phyloP scores from a whole-genome alignment of 1,140 invertebrate species.

The Drosophila trapezifrons region DNA sequence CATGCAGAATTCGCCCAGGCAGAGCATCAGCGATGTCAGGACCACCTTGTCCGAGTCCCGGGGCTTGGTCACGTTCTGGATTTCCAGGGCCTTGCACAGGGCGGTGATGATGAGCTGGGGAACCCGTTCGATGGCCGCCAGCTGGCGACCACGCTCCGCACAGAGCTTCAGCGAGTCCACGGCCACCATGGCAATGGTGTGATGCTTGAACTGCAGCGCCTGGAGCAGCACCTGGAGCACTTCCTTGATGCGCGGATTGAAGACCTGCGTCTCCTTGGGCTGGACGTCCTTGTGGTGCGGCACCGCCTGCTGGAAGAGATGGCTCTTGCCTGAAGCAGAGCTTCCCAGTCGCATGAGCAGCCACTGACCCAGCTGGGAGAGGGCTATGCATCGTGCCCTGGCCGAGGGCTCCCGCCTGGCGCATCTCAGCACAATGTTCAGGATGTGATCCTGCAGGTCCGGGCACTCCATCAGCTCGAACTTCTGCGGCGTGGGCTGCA shows the following conservation, averaged over 20 bases:
- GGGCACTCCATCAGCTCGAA: slow-evolving; percentile 83
- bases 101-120: slow-evolving; percentile 81
- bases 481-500: slow-evolving; percentile 91
- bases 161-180: slow-evolving; percentile 80
- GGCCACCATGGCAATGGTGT: slow-evolving; percentile 81
- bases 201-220: slow-evolving; percentile 89
- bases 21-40: slow-evolving; percentile 93
- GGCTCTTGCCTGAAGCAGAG: neutral
- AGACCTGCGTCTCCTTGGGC: slow-evolving; percentile 53
- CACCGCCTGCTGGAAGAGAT: slow-evolving; percentile 70
- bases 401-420: slow-evolving; percentile 95
- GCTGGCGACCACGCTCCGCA: slow-evolving; percentile 70
- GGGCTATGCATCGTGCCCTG: slow-evolving; percentile 94
- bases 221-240: slow-evolving; percentile 94
- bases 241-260: slow-evolving; percentile 90
- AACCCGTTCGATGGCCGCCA: slow-evolving; percentile 75
- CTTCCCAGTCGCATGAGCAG: slow-evolving; percentile 89
- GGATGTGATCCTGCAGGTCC: slow-evolving; percentile 91
- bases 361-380: slow-evolving; percentile 94
- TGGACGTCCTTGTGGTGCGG: slow-evolving; percentile 72
- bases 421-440: slow-evolving; percentile 93
- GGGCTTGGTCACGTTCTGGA: slow-evolving; percentile 80
- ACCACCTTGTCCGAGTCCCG: slow-evolving; percentile 89
- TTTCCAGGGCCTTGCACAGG: slow-evolving; percentile 80
- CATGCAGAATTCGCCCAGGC: slow-evolving; percentile 97